A percentile compares a stretch with the other conserved stretches of the same genome.
Evolutionary conservation across 2,797 vertebrate species (phyloP).

Genomic region (Betta splendens): DNA sequence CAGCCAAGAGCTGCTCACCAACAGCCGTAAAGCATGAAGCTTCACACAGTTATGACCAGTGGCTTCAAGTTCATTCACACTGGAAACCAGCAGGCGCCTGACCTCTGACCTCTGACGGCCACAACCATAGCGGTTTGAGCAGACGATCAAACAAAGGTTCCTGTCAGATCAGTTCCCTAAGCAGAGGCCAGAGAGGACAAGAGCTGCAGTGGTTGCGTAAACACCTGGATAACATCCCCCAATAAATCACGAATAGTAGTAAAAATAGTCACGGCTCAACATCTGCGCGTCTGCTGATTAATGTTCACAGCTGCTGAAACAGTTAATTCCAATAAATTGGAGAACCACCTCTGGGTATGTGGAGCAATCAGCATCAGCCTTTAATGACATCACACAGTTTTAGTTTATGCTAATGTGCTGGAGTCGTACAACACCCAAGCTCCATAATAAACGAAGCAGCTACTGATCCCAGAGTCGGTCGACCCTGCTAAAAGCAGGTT

Average conservation of each 20-base stretch:
- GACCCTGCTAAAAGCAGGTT: slow-evolving; percentile 23
- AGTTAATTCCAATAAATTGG: too few relatives aligned
- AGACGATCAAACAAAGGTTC: background rate
- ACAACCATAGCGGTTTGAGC: slow-evolving; percentile 1
- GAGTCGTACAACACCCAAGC: slow-evolving; percentile 31
- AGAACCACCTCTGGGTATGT: too few relatives aligned
- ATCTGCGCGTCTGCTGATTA: too few relatives aligned
- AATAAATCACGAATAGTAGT: too few relatives aligned
- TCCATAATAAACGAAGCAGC: too few relatives aligned
- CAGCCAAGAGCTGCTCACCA: slow-evolving; percentile 18
- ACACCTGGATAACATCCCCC: slow-evolving; percentile 6
- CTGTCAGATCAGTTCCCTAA: background rate
- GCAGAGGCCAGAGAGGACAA: background rate
- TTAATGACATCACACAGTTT: too few relatives aligned
- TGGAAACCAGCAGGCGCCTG: background rate
- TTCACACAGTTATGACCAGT: slow-evolving; percentile 4
- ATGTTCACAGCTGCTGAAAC: too few relatives aligned
- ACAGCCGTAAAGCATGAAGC: slow-evolving; percentile 22
- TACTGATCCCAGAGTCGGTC: slow-evolving; percentile 11
- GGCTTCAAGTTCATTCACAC: slow-evolving; percentile 1
- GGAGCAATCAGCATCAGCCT: too few relatives aligned
- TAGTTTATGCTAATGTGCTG: slow-evolving; percentile 12
- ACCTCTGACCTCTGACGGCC: slow-evolving; percentile 11
- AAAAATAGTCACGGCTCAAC: background rate
- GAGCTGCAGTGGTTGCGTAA: slow-evolving; percentile 1